A percentile compares a stretch with the other conserved stretches of the same genome.
These are phyloP conservation scores for Rhingia rostrata DNA, from an alignment of 2,888 invertebrate species.

Conservation along the genomic window DNA sequence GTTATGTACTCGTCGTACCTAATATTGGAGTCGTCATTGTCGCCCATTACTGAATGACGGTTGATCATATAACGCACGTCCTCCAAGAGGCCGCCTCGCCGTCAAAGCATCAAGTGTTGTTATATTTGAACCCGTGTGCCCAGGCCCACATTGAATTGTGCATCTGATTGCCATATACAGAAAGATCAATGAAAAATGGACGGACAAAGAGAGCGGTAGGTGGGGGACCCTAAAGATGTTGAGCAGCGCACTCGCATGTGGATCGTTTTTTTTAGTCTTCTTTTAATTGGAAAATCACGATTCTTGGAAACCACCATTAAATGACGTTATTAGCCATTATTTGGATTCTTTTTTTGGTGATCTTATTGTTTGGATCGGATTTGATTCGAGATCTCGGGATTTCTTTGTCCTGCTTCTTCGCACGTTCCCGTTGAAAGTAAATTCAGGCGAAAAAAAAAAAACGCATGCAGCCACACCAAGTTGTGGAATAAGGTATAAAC, in stretches of 20 bases:
- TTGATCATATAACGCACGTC: slow-evolving; percentile 31
- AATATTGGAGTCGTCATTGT: slow-evolving; percentile 5
- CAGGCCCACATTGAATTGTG: slow-evolving; percentile 27
- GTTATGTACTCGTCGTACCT: background rate
- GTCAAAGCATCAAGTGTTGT: slow-evolving; percentile 22
- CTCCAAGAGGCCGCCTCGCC: slow-evolving; percentile 44
- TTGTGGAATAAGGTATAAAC: slow-evolving; percentile 25
- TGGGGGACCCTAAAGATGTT: slow-evolving; percentile 12
- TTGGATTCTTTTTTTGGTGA: slow-evolving; percentile 18
- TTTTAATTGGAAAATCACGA: slow-evolving; percentile 59
- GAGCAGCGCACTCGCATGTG: slow-evolving; percentile 4
- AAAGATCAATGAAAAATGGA: slow-evolving; percentile 24
- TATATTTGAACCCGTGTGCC: slow-evolving; percentile 22
- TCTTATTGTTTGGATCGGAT: background rate
- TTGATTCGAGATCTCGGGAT: slow-evolving; percentile 42
- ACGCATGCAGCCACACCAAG: slow-evolving; percentile 15
- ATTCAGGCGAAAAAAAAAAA: slow-evolving; percentile 5
- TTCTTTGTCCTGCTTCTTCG: slow-evolving; percentile 43
- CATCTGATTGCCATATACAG: slow-evolving; percentile 35
- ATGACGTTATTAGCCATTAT: slow-evolving; percentile 54
- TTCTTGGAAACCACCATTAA: slow-evolving; percentile 48
- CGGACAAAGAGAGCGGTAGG: background rate
- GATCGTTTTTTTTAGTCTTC: slow-evolving; percentile 7
- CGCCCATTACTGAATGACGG: slow-evolving; percentile 38
- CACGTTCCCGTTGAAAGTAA: slow-evolving; percentile 50